phyloP scores from a whole-genome alignment of 2,888 invertebrate genomes.

The Athalia rosae region DNA sequence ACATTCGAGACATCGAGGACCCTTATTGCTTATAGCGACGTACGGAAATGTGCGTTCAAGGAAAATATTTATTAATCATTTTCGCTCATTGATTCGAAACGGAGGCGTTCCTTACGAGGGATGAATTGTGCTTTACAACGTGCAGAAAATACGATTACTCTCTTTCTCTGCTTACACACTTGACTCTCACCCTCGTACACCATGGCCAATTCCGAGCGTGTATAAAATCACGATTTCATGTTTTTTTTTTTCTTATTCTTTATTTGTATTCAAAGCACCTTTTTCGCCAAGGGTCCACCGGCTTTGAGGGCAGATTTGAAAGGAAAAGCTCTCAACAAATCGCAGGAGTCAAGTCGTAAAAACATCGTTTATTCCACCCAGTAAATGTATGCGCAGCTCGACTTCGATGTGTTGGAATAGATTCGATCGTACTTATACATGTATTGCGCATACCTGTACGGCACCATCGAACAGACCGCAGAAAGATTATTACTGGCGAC shows the following conservation, averaged over 20 bases:
- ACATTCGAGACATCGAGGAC: background rate
- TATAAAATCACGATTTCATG: conserved; percentile 38
- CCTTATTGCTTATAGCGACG: background rate
- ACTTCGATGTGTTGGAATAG: background rate
- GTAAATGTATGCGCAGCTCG: background rate
- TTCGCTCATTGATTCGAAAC: conserved; percentile 25
- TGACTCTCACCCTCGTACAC: conserved; percentile 1
- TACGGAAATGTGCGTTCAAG: too few relatives aligned
- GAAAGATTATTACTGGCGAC: too few relatives aligned
- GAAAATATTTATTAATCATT: background rate
- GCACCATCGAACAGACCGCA: too few relatives aligned
- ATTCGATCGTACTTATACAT: background rate
- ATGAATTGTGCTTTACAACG: conserved; percentile 7
- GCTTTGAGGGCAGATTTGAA: conserved; percentile 13
- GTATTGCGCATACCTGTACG: too few relatives aligned
- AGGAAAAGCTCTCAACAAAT: conserved; percentile 37
- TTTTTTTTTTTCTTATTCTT: conserved; percentile 17
- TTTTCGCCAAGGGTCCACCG: conserved; percentile 32
- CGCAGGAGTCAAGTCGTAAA: conserved; percentile 29
- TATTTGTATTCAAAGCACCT: conserved; percentile 27
- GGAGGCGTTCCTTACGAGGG: conserved; percentile 5
- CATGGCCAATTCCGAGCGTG: conserved; percentile 35
- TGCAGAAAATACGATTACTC: conserved; percentile 33
- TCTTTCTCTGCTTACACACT: background rate
- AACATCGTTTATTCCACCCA: conserved; percentile 1